phyloP scores from a whole-genome alignment of 2,797 vertebrate species.

The Gambusia yucatana region DNA sequence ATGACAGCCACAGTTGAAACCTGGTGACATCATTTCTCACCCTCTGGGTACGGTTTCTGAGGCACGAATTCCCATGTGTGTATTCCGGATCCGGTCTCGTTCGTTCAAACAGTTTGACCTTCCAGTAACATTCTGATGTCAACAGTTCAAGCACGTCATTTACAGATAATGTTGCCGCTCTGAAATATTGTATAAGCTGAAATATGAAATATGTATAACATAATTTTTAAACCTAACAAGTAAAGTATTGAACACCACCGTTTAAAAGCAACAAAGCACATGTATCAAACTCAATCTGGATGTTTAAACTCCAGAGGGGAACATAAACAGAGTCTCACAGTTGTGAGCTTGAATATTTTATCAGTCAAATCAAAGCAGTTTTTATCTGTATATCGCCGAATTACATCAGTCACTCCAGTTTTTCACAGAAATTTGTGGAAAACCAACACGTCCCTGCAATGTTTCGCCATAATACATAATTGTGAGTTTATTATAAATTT shows the following conservation, averaged over 20 bases:
- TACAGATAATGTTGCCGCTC: conserved; percentile 13
- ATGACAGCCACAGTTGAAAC: conserved; percentile 57
- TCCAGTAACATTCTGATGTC: conserved; percentile 5
- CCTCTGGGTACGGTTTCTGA: conserved; percentile 39
- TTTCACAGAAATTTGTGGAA: too few relatives aligned
- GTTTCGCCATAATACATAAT: too few relatives aligned
- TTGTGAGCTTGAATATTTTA: too few relatives aligned
- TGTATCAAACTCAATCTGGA: too few relatives aligned
- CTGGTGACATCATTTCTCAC: conserved; percentile 65
- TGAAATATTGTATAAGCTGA: conserved; percentile 16
- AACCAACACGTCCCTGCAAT: too few relatives aligned
- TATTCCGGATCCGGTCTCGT: conserved; percentile 16
- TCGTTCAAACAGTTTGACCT: conserved; percentile 22
- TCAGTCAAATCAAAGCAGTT: too few relatives aligned
- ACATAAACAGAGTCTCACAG: too few relatives aligned
- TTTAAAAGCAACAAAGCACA: not conserved
- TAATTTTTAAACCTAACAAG: not conserved
- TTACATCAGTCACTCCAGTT: too few relatives aligned
- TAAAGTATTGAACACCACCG: not conserved
- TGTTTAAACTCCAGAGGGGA: too few relatives aligned
- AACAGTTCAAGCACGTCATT: conserved; percentile 13
- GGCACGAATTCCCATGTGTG: conserved; percentile 45
- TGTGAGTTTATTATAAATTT: too few relatives aligned
- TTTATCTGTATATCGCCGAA: too few relatives aligned
- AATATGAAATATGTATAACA: not conserved